A percentile compares a stretch with the other conserved stretches of the same genome.
phyloP scores from a whole-genome alignment of 2,113 vertebrate species.

The Lycocorax pyrrhopterus region DNA sequence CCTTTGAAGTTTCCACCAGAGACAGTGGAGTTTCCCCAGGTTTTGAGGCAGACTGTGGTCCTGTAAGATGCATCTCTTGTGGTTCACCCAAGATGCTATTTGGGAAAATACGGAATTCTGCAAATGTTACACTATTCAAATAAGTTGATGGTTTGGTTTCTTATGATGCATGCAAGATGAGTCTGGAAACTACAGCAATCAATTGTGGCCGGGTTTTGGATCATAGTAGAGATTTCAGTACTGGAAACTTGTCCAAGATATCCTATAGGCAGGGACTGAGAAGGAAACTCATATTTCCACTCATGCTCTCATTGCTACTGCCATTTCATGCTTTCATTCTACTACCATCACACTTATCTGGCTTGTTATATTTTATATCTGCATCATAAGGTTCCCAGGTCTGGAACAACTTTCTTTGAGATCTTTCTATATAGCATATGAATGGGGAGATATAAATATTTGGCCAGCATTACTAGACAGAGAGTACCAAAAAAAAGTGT shows the following conservation, averaged over 20 bases:
- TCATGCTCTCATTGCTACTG: not conserved
- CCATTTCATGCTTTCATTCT: not conserved
- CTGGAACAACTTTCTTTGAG: not conserved
- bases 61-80: not conserved
- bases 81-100: not conserved
- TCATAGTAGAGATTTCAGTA: not conserved
- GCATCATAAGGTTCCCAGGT: not conserved
- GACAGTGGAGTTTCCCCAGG: not conserved
- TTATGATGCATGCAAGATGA: not conserved
- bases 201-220: not conserved
- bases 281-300: not conserved
- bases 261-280: not conserved
- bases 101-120: not conserved
- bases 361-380: not conserved
- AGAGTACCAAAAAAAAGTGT: not conserved
- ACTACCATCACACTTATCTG: not conserved
- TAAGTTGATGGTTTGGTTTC: not conserved
- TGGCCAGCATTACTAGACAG: not conserved
- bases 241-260: not conserved
- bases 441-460: not conserved
- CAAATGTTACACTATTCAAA: not conserved
- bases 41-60: not conserved
- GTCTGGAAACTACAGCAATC: constrained; percentile 15
- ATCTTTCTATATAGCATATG: not conserved
- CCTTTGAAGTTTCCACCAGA: not conserved